Evolutionary conservation across 2,113 vertebrate genomes (phyloP), one percentile per base, ranked within the genome.

Genomic region (Pogona vitticeps): DNA sequence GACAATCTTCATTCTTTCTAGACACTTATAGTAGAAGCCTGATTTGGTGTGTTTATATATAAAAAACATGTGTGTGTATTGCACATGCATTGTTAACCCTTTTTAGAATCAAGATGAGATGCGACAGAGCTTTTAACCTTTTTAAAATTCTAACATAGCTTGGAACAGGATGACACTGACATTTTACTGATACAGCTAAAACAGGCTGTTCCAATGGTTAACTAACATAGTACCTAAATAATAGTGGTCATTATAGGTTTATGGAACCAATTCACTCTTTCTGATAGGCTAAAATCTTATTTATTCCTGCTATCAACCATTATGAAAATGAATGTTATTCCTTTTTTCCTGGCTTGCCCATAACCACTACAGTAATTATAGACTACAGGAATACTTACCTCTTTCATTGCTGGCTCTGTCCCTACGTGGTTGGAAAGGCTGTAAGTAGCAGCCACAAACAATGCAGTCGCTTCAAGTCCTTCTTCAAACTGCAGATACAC

Each of bases 401-500:
- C 98, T 91, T 99, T 99, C 59, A 99, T 94, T 0, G 98, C 98
- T 15, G 98, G 98, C 90, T 98, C 98, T 1, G 97, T 96, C 52
- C 98, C 98, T 92, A 98, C 97, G 0, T 99, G 98, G 92, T 99
- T 98, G 0, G 98, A 99, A 78, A 99, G 96, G 28, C 96, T 96
- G 88, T 99, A 99, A 20, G 98, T 98, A 90, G 98, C 98, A 68
- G 98, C 97, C 82, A 99, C 97, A 91, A 99, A 99, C 89, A 98
- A 91, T 0, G 98, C 98, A 0, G 99, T 99, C 1, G 97, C 97
- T 95, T 99, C 98, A 18, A 99, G 97, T 56, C 99, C 99, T 94
- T 99, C 99, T 92, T 99, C 99, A 95, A 99, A 99, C 91, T 99
- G 99, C 38, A 99, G 97, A 94, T 98, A 99, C 79, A 99, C 88